phyloP scores from a whole-genome alignment of 2,888 invertebrate genomes.

The Seira ritae region DNA sequence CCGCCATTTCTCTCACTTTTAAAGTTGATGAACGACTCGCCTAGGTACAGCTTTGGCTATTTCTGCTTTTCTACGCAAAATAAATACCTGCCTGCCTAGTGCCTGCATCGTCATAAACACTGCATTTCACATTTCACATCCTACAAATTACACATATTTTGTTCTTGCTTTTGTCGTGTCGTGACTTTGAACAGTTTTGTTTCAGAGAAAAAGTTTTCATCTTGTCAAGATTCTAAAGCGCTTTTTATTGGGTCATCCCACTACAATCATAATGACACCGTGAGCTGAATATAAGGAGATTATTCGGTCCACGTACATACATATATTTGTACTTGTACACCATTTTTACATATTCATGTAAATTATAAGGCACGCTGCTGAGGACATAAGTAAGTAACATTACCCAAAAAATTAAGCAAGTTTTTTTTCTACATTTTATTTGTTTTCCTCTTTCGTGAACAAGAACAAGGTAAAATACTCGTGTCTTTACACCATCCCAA shows the following conservation, averaged over 20 bases:
- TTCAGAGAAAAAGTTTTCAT: neutral
- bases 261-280: conserved; percentile 26
- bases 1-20: conserved; percentile 17
- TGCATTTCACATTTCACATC: neutral
- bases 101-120: neutral
- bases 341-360: conserved; percentile 11
- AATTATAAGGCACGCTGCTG: neutral
- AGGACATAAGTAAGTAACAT: neutral
- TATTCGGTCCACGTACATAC: neutral
- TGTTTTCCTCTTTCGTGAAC: neutral
- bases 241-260: conserved; percentile 54
- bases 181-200: conserved; percentile 49
- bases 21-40: conserved; percentile 32
- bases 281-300: neutral
- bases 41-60: too few species aligned
- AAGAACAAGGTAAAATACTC: conserved; percentile 13
- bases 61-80: neutral
- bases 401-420: conserved; percentile 16
- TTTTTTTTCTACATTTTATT: neutral
- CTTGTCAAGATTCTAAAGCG: conserved; percentile 3
- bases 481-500: conserved; percentile 24
- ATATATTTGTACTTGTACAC: too few species aligned
- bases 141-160: conserved; percentile 15
- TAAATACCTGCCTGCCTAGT: too few species aligned
- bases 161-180: conserved; percentile 33